phyloP scores from a whole-genome alignment of 2,113 vertebrate species.

The Vombatus ursinus region DNA sequence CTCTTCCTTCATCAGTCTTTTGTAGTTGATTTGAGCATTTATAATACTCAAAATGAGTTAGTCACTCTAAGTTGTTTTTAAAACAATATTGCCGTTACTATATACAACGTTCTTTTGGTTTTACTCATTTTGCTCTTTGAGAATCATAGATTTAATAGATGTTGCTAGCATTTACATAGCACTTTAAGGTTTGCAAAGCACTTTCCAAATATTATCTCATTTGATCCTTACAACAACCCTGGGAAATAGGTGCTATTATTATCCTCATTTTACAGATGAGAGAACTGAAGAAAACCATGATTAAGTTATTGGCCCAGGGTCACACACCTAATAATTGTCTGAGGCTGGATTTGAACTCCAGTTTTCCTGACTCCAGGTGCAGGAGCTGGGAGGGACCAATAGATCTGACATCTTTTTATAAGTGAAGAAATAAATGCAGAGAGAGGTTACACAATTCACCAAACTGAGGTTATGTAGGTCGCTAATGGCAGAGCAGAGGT shows the following conservation, averaged over 20 bases:
- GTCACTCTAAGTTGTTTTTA: background rate
- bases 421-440: background rate
- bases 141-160: background rate
- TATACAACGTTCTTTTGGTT: background rate
- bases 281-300: background rate
- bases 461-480: background rate
- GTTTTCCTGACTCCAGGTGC: background rate
- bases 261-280: background rate
- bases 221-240: background rate
- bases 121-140: background rate
- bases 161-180: background rate
- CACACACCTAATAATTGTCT: background rate
- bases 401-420: background rate
- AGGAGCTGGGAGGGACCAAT: background rate
- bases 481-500: background rate
- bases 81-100: background rate
- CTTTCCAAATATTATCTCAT: background rate
- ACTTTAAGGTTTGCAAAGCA: background rate
- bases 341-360: background rate
- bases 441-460: background rate
- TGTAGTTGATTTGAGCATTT: background rate
- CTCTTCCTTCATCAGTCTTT: background rate
- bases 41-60: background rate
- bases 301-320: background rate
- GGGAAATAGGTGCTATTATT: background rate